Evolutionary conservation across 2,113 vertebrate species (phyloP).

Genomic region (Syngnathus scovelli): DNA sequence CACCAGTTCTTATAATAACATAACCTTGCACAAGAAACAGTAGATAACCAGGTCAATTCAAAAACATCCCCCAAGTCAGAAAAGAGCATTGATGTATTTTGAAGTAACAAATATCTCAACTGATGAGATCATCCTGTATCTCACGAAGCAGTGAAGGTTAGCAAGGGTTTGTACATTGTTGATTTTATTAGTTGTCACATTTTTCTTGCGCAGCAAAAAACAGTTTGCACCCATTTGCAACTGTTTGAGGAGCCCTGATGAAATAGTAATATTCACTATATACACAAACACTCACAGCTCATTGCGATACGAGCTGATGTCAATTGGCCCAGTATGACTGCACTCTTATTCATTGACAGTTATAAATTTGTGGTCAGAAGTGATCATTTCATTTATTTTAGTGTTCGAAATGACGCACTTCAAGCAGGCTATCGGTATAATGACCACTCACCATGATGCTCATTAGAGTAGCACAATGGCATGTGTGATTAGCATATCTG

Average conservation of each 20-base stretch:
- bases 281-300: too few relatives aligned
- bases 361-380: not conserved
- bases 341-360: not conserved
- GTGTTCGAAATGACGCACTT: not conserved
- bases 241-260: not conserved
- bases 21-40: not conserved
- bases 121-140: too few relatives aligned
- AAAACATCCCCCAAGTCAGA: not conserved
- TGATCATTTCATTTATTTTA: not conserved
- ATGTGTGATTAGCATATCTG: not conserved
- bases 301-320: too few relatives aligned
- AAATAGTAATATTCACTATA: too few relatives aligned
- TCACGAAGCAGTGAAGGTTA: too few relatives aligned
- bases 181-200: too few relatives aligned
- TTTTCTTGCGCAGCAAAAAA: too few relatives aligned
- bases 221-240: too few relatives aligned
- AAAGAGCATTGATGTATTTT: not conserved
- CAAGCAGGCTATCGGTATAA: not conserved
- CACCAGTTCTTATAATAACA: not conserved
- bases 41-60: not conserved
- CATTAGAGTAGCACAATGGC: not conserved
- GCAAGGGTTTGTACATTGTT: too few relatives aligned
- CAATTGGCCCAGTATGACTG: not conserved
- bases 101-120: not conserved
- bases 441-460: not conserved